Evolutionary conservation across 2,113 vertebrate genomes (phyloP), one percentile per base, ranked within the genome.

Genomic region (Sprattus sprattus): DNA sequence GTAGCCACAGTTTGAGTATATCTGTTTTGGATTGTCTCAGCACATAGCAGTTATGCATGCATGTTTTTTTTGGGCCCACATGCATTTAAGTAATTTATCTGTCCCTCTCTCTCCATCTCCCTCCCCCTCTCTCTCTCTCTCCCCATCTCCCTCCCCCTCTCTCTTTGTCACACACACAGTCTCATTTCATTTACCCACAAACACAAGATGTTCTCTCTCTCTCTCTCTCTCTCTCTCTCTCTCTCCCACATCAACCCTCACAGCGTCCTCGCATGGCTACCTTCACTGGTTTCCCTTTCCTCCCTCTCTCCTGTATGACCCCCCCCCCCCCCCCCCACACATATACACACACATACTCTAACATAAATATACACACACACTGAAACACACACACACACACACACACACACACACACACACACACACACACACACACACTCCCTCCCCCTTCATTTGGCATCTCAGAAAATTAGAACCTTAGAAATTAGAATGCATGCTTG

Each of bases 341-440:
- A 10, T 84, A 46, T 49, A n/a, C 82, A 57, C 57, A 82, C 32
- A n/a, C 45, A 88, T 9, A 54, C 89, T 54, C 85, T 88, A 64
- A 32, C 11, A 75, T 15, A 84, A 39, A 64, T 52, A 82, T 20
- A 57, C 54, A 57, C 54, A 57, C 54, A 57, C 54, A 16, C 15
- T 18, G 0, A 16, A 18, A 60, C 49, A 80, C 45, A 80, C 39
- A 81, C 47, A 82, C 86, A 84, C 45, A 64, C 49, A 44, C 60
- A 75, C 9, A 75, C 57, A 75, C 45, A 22, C 57, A 50, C n/a
- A 11, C 16, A 54, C 28, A 15, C 18, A 47, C 44, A 75, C 9
- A 75, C 57, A 75, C 45, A 22, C 57, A 50, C n/a, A 11, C 16
- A 54, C 28, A 15, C 18, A 47, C 44, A 39, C 39, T 39, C 2